Evolutionary conservation across 2,888 invertebrate genomes (phyloP), one percentile per base, ranked within the genome.

Genomic region (Andrena chrysosceles): DNA sequence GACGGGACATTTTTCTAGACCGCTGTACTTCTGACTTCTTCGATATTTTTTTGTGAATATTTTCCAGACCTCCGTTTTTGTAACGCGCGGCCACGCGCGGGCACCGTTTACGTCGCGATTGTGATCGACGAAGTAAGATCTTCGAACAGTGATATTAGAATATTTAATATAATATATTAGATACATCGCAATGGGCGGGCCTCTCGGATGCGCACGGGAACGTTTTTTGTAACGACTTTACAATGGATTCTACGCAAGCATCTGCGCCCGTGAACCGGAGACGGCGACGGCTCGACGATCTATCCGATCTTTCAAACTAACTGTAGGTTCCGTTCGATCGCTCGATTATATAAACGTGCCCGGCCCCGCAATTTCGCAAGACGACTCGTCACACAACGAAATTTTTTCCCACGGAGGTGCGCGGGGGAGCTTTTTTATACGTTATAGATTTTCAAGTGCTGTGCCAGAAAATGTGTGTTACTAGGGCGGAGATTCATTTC

Each of bases 361-460:
- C 68, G 67, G 35, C 23, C 5, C 33, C 60, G 71, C 26, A 56
- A 33, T 49, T 79, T 72, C 49, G 33, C 42, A 23, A 49, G 59
- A 54, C 13, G 54, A 60, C 64, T 80, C 70, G 63, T 75, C 66
- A 85, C 83, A 81, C 83, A 81, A 85, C 85, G 78, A 86, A 83
- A 75, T 23, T 64, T 31, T 20, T 78, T 77, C 75, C 52, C 60
- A 70, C 68, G 77, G 71, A 77, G 71, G 75, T 70, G 75, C 76
- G 73, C 31, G 80, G 72, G 59, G 83, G 81, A 81, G 76, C 75
- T 85, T 91, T 92, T 92, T 92, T 91, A 91, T 91, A 91, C 88
- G 67, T 72, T 93, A 93, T 89, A 85, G 89, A 90, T 87, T 91
- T 91, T 56, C 42, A 91, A 91, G 92, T 90, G 91, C 89, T 92